A percentile compares a stretch with the other conserved stretches of the same genome.
phyloP scores from a whole-genome alignment of 2,113 vertebrate species.

The Brachyistius frenatus region DNA sequence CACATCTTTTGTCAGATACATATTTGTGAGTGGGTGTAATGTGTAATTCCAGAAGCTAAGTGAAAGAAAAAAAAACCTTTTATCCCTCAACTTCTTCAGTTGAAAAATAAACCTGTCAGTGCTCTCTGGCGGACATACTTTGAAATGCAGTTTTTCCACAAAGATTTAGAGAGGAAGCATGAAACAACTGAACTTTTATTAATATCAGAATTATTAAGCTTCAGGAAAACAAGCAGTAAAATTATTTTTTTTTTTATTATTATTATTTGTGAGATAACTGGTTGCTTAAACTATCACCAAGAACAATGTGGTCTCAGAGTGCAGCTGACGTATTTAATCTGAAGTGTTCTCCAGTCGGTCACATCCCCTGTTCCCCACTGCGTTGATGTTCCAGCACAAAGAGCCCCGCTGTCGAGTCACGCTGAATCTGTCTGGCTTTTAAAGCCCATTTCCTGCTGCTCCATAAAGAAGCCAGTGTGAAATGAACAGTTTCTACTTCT shows the following conservation, averaged over 20 bases:
- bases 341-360: constrained; percentile 1
- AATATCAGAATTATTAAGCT: no score
- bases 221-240: no score
- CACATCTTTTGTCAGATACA: constrained; percentile 20
- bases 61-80: background rate
- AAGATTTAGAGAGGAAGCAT: background rate
- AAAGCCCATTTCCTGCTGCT: constrained; percentile 54
- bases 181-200: no score
- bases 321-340: constrained; percentile 3
- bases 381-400: constrained; percentile 42
- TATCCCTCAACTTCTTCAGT: background rate
- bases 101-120: background rate
- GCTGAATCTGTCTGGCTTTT: constrained; percentile 37
- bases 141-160: no score
- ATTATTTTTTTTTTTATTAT: no score
- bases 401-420: constrained; percentile 29
- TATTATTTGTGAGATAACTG: no score
- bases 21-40: constrained; percentile 24
- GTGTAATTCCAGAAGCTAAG: constrained; percentile 9
- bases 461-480: constrained; percentile 58
- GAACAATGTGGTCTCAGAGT: background rate
- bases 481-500: constrained; percentile 57
- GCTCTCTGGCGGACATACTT: no score
- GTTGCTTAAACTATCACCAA: no score
- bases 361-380: background rate